These are phyloP conservation scores for Myrmophylax atrothorax DNA, from an alignment of 2,113 vertebrate genomes.

Conservation along the genomic window DNA sequence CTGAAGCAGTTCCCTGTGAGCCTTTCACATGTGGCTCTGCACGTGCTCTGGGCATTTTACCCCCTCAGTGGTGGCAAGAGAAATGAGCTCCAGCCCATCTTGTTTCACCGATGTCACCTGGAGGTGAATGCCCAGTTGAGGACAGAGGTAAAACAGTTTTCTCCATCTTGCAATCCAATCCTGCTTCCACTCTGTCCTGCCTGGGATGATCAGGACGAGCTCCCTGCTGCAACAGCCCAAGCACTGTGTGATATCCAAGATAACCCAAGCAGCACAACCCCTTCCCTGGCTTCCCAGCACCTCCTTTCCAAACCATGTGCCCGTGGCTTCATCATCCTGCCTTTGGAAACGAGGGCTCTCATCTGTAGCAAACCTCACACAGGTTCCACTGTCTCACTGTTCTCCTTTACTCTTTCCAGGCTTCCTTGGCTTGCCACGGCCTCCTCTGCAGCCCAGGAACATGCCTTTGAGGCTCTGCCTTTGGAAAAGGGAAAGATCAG, in stretches of 20 bases:
- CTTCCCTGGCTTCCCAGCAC: not conserved
- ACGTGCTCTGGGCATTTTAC: accelerated
- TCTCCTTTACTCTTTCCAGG: not conserved
- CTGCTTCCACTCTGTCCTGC: not conserved
- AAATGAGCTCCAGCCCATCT: not conserved
- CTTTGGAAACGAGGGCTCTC: not conserved
- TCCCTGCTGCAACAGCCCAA: not conserved
- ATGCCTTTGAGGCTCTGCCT: not conserved
- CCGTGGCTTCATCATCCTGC: accelerated
- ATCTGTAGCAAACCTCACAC: accelerated
- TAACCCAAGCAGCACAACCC: not conserved
- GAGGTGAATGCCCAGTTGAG: not conserved
- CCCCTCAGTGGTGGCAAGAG: not conserved
- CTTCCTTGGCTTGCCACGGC: not conserved
- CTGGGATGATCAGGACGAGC: accelerated
- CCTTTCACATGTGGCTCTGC: not conserved
- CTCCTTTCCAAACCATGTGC: accelerated
- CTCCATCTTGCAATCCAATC: not conserved
- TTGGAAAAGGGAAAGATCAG: not conserved
- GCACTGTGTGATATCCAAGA: accelerated
- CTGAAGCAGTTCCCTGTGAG: no score
- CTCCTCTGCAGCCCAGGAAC: not conserved
- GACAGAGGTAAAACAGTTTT: not conserved
- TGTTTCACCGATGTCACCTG: accelerated
- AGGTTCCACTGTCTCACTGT: accelerated